phyloP scores from a whole-genome alignment of 2,113 vertebrate species.

The Rattus rattus region DNA sequence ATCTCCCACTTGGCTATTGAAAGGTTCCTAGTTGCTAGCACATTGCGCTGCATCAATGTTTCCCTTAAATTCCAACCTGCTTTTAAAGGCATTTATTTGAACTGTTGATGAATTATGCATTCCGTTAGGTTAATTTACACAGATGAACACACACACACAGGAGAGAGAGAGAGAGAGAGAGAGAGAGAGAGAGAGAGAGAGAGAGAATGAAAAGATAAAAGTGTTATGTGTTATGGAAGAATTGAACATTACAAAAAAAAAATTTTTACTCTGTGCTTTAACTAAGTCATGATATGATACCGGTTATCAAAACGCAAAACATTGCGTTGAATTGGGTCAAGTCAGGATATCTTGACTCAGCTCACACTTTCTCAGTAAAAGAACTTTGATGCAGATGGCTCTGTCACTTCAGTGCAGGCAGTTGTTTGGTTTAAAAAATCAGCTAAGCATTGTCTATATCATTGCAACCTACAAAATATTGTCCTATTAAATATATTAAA shows the following conservation, averaged over 20 bases:
- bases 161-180: too few species aligned
- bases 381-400: neutral
- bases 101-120: neutral
- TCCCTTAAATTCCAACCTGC: neutral
- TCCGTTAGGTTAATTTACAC: neutral
- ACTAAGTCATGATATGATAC: too few species aligned
- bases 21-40: neutral
- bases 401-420: neutral
- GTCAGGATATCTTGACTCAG: neutral
- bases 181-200: too few species aligned
- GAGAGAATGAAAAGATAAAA: too few species aligned
- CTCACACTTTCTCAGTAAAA: too few species aligned
- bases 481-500: neutral
- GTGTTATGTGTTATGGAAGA: too few species aligned
- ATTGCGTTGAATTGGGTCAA: too few species aligned
- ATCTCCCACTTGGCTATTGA: neutral
- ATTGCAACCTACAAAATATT: neutral
- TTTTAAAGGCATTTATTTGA: neutral
- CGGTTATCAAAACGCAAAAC: too few species aligned
- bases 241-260: too few species aligned
- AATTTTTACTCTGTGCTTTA: too few species aligned
- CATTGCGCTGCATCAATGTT: neutral
- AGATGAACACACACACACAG: too few species aligned
- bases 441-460: neutral
- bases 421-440: neutral